A percentile compares a stretch with the other conserved stretches of the same genome.
Evolutionary conservation across 2,888 invertebrate genomes (phyloP).

Genomic region (Bibio marci): DNA sequence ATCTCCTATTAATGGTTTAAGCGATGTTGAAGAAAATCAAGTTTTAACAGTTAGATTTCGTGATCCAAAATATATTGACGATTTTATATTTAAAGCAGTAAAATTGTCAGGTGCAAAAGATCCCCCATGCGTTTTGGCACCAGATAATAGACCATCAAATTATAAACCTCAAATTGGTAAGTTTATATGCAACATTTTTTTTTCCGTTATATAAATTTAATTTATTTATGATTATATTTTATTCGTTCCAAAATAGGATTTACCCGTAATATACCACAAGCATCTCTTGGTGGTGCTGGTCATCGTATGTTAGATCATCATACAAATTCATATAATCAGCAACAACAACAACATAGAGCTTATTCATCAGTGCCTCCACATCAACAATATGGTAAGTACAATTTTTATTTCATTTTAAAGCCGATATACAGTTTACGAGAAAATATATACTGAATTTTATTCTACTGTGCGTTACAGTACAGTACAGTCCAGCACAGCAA

Average conservation of each 20-base stretch:
- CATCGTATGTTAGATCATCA: slow-evolving; percentile 57
- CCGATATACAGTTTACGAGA: too few species aligned
- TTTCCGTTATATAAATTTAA: not conserved
- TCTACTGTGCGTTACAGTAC: too few species aligned
- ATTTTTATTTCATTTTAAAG: too few species aligned
- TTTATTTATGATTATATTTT: slow-evolving; percentile 5
- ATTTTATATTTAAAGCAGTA: slow-evolving; percentile 62
- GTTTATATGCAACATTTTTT: slow-evolving; percentile 12
- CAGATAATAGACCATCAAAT: slow-evolving; percentile 57
- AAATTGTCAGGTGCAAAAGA: slow-evolving; percentile 47
- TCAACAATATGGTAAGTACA: too few species aligned
- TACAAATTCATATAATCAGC: slow-evolving; percentile 36
- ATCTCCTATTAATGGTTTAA: slow-evolving; percentile 53
- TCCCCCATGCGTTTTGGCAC: slow-evolving; percentile 62
- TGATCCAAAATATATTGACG: slow-evolving; percentile 60
- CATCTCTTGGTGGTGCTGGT: slow-evolving; percentile 47
- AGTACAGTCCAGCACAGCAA: too few species aligned
- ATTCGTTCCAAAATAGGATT: slow-evolving; percentile 37
- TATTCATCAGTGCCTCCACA: slow-evolving; percentile 10
- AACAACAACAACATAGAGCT: slow-evolving; percentile 7
- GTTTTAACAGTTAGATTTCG: slow-evolving; percentile 51
- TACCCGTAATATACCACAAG: slow-evolving; percentile 43
- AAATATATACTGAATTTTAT: too few species aligned
- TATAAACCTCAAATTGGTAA: slow-evolving; percentile 63
- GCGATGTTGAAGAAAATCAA: slow-evolving; percentile 39